Conservation (phyloP, 2,888 invertebrate genomes). For the Lamellibrachia satsuma region DNA sequence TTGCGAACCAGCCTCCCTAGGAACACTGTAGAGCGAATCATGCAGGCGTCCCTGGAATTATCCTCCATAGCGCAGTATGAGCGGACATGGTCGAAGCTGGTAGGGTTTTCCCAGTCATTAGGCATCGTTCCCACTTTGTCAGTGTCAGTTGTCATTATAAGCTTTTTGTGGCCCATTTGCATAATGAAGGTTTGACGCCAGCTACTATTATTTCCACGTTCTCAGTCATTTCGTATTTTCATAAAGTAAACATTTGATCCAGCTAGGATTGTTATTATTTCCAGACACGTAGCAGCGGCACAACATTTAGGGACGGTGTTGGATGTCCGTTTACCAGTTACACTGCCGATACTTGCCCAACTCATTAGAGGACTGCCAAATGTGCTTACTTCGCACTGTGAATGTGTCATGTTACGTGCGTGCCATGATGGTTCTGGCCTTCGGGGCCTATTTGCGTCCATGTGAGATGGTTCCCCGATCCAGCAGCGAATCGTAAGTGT, state of each 20-base stretch:
- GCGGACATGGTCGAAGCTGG: not conserved
- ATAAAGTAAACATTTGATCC: not conserved
- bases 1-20: no score
- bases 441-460: not conserved
- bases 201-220: no score
- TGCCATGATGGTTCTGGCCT: not conserved
- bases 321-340: not conserved
- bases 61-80: not conserved
- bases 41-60: not conserved
- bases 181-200: no score
- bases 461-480: not conserved
- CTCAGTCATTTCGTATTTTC: no score
- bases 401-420: not conserved
- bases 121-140: no score
- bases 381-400: not conserved
- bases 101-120: not conserved
- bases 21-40: no score
- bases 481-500: not conserved
- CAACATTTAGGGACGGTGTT: not conserved
- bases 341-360: not conserved
- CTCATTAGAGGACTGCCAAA: not conserved
- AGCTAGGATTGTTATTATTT: not conserved
- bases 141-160: not conserved
- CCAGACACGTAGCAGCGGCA: not conserved
- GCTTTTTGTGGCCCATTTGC: not conserved